phyloP scores from a whole-genome alignment of 2,113 vertebrate genomes.

The Mesocricetus auratus region DNA sequence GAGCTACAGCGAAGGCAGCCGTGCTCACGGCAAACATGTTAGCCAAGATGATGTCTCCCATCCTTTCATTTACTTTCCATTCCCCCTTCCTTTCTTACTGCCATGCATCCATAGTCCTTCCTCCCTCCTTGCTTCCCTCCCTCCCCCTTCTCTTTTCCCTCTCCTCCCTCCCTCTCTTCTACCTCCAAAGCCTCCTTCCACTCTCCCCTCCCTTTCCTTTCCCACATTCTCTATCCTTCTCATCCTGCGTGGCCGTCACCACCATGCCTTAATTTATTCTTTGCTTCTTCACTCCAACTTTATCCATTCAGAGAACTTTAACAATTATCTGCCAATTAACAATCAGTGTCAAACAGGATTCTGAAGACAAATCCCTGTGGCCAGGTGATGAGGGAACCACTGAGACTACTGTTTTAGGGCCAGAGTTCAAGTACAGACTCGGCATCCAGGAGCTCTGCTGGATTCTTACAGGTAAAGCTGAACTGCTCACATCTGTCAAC shows the following conservation, averaged over 20 bases:
- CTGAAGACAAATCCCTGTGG: not conserved
- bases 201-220: not conserved
- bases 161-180: not conserved
- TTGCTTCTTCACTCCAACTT: not conserved
- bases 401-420: too few relatives aligned
- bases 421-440: not conserved
- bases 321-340: too few relatives aligned
- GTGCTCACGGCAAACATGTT: too few relatives aligned
- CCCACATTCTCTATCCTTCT: not conserved
- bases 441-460: not conserved
- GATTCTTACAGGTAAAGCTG: not conserved
- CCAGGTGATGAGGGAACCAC: not conserved
- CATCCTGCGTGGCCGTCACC: not conserved
- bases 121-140: not conserved
- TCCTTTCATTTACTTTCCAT: not conserved
- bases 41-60: not conserved
- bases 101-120: not conserved
- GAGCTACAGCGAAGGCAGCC: not conserved
- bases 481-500: not conserved
- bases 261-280: not conserved
- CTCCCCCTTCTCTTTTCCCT: not conserved
- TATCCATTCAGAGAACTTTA: not conserved
- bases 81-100: not conserved
- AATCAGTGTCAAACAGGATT: not conserved
- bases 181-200: not conserved